Evolutionary conservation across 2,113 vertebrate genomes (phyloP), one percentile per base, ranked within the genome.

Genomic region (Chaetodon trifascialis): DNA sequence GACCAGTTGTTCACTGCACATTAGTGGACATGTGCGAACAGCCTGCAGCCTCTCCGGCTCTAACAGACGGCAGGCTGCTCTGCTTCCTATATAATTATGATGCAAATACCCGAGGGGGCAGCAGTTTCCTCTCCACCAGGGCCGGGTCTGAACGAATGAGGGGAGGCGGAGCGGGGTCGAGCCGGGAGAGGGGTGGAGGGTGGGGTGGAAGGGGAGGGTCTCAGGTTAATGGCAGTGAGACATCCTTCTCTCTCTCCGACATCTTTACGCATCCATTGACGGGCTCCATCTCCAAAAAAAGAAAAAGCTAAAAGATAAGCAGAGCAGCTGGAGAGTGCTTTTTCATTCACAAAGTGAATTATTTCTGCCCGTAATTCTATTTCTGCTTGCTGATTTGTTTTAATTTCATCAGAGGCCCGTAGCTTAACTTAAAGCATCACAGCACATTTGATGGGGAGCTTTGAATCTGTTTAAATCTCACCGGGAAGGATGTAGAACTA

Each of bases 71-170:
- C 78, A 66, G 87, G 11, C 89, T 80, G 64, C 11, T 83, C 86
- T 19, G 83, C 91, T 82, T 90, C 84, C 90, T 88, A 82, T 92
- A 90, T 88, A 80, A 89, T 86, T 87, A 78, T 80, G 73, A 79
- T 85, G 83, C 73, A 66, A 84, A 79, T 91, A 84, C 91, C 89
- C 0, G 74, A 79, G 90, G 86, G 89, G 79, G 87, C 76, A 73
- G 88, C 82, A 67, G 93, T 16, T 94, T 93, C 90, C 90, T 93
- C 85, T 78, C 66, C 4, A 1, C 60, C 88, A 51, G 67, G 70
- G 74, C 72, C 11, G 16, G 65, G 65, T 59, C 76, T 83, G 84
- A 78, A 84, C 85, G 85, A 88, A 89, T 30, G 64, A 55, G 19
- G 40, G 56, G 64, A 78, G 81, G 84, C 54, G 82, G 82, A 85